A percentile compares a stretch with the other conserved stretches of the same genome.
Evolutionary conservation across 2,797 vertebrate species (phyloP).

Genomic region (Syncerus caffer): DNA sequence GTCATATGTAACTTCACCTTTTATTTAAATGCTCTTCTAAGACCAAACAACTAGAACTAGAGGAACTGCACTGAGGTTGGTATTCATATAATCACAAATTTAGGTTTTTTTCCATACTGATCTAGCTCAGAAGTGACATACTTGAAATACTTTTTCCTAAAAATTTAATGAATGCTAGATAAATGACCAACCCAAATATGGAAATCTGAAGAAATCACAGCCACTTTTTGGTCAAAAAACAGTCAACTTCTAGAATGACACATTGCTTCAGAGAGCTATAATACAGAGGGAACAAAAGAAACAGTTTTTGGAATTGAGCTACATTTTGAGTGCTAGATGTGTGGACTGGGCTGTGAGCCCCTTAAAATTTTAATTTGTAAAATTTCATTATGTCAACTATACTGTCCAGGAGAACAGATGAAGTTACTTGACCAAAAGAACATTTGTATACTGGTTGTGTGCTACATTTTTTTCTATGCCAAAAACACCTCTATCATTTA

Average conservation of each 20-base stretch:
- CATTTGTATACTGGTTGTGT: neutral
- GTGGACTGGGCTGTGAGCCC: neutral
- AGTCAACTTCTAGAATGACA: neutral
- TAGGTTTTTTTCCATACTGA: neutral
- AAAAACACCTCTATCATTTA: neutral
- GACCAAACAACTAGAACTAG: neutral
- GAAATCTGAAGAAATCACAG: neutral
- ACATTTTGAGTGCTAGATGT: neutral
- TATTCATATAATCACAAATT: neutral
- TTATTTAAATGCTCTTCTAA: neutral
- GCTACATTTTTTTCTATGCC: neutral
- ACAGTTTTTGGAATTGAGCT: neutral
- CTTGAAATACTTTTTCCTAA: neutral
- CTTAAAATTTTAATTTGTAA: neutral
- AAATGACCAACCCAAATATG: neutral
- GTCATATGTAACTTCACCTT: neutral
- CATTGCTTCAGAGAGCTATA: neutral
- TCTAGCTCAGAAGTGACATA: neutral
- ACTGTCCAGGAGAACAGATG: neutral
- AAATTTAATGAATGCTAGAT: neutral
- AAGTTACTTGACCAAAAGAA: neutral
- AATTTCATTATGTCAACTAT: neutral
- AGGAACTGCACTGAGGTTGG: neutral
- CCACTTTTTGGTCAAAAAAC: neutral
- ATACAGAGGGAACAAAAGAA: neutral